Base-by-base conservation (phyloP, 2,888 invertebrate species). In the Adela reaumurella region DNA sequence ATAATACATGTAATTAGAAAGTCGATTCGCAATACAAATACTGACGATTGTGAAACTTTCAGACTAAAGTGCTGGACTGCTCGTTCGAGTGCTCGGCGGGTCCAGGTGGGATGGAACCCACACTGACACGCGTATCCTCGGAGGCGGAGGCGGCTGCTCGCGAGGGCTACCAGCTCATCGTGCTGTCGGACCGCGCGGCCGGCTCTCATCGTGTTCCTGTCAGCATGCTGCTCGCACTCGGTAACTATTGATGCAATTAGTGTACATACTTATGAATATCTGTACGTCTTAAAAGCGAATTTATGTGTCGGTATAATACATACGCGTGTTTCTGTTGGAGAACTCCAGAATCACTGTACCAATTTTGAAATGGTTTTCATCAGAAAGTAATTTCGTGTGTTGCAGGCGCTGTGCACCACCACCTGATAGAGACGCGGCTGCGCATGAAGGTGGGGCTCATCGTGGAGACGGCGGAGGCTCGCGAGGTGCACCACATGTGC, bases 361-460 rank as follows among this genome's bases (percentile, higher is more conserved):
- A n/a, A n/a, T n/a, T n/a, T n/a, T n/a, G n/a, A n/a, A n/a, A n/a
- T n/a, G n/a, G n/a, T n/a, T n/a, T n/a, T n/a, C n/a, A n/a, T n/a
- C n/a, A n/a, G n/a, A n/a, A n/a, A n/a, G n/a, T n/a, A n/a, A n/a
- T n/a, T 24, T 5, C 24, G 24, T 24, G 24, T 24, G 24, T 59
- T 51, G 1, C 66, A 84, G 99, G 80, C 45, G 94, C 95, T 17
- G 90, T 94, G 2, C 98, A 99, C 72, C 98, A 99, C 65, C 89
- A 94, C 65, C 73, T 99, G 59, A 97, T 99, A 60, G 94, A 95
- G 67, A 91, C 93, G 24, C 85, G 97, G 35, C 90, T 94, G 58
- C 86, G 99, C 47, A 97, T 97, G 94, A 97, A 96, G 68, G 92
- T 96, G 18, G 97, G 95, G 35, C 78, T 99, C 49, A 85, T 99